phyloP scores from a whole-genome alignment of 1,140 invertebrate species.

The Cotesia chilonis region DNA sequence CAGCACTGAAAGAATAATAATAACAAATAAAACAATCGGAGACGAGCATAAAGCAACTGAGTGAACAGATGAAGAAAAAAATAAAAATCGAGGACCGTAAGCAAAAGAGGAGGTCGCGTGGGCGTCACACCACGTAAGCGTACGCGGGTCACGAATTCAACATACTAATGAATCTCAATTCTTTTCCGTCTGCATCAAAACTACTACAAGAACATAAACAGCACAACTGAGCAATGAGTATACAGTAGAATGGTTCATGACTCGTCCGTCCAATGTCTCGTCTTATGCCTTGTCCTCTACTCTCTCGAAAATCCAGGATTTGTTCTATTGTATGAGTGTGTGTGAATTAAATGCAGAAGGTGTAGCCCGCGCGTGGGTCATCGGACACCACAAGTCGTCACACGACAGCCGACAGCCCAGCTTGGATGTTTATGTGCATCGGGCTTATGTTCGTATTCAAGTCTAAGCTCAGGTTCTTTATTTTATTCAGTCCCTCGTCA shows the following conservation, averaged over 20 bases:
- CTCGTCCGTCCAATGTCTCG: background rate
- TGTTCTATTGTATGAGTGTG: background rate
- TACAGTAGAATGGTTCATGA: background rate
- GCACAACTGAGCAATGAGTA: background rate
- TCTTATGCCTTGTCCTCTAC: background rate
- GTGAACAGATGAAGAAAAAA: slow-evolving; percentile 11
- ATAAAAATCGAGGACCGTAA: slow-evolving; percentile 16
- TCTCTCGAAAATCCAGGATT: background rate
- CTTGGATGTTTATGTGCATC: slow-evolving; percentile 9
- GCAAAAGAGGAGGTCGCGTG: slow-evolving; percentile 32
- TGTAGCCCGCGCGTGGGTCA: slow-evolving; percentile 38
- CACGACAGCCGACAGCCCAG: slow-evolving; percentile 5
- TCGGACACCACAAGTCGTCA: slow-evolving; percentile 20
- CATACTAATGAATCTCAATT: slow-evolving; percentile 35
- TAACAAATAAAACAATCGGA: too few species aligned
- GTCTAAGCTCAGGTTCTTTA: slow-evolving; percentile 22
- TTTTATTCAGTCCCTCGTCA: background rate
- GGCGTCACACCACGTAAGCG: slow-evolving; percentile 31
- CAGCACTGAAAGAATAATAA: too few species aligned
- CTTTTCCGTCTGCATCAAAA: slow-evolving; percentile 3
- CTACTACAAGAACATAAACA: too few species aligned
- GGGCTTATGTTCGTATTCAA: too few species aligned
- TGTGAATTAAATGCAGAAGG: slow-evolving; percentile 25
- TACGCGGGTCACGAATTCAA: slow-evolving; percentile 27
- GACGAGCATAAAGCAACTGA: too few species aligned